Conservation (phyloP, 2,888 invertebrate genomes). For the Dichetophora obliterata region DNA sequence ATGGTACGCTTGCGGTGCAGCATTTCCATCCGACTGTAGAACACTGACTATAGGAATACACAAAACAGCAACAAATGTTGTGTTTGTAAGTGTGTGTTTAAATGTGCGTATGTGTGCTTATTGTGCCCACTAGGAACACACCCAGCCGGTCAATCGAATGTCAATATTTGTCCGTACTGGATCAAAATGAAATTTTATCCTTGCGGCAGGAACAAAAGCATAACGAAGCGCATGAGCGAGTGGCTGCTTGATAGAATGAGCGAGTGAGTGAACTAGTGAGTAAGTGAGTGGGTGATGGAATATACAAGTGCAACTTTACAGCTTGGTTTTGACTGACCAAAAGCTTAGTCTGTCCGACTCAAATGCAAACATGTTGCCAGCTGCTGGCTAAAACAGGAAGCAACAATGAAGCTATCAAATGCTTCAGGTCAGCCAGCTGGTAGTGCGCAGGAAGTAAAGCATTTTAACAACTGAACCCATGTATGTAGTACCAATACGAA, state of each 20-base stretch:
- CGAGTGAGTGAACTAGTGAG: neutral
- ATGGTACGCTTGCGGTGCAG: too few relatives aligned
- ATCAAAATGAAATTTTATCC: conserved; percentile 13
- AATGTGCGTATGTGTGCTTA: too few relatives aligned
- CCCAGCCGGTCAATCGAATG: conserved; percentile 20
- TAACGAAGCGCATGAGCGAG: conserved; percentile 7
- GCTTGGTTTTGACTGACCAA: neutral
- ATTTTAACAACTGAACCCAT: neutral
- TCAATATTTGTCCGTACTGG: conserved; percentile 13
- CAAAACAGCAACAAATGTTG: too few relatives aligned
- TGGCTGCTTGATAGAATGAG: neutral
- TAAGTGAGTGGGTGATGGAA: neutral
- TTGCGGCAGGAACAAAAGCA: neutral
- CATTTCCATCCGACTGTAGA: too few relatives aligned
- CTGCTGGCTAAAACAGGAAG: conserved; percentile 4
- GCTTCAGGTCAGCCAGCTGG: neutral
- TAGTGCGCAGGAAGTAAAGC: neutral
- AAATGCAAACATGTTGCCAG: neutral
- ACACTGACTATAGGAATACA: too few relatives aligned
- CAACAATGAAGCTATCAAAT: conserved; percentile 19
- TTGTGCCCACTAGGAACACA: neutral
- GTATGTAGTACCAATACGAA: neutral
- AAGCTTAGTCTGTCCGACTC: neutral
- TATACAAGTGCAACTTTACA: too few relatives aligned
- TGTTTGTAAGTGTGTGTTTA: too few relatives aligned